Evolutionary conservation across 1,140 invertebrate species (phyloP).

Genomic region (Plectrocnemia conspersa): DNA sequence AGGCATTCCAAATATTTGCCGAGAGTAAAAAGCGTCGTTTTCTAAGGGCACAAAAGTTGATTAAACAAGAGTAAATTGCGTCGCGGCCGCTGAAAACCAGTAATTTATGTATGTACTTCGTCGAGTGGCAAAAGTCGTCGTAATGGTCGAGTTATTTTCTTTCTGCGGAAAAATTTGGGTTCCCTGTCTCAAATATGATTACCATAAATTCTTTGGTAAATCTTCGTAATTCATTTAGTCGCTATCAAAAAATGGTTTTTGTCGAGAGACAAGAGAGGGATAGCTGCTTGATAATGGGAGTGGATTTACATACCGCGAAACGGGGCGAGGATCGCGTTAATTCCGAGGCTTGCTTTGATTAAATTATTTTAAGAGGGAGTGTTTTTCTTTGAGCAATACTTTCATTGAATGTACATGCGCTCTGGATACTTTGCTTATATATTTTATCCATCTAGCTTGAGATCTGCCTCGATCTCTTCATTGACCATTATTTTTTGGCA

Average conservation of each 20-base stretch:
- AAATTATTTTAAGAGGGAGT: not conserved
- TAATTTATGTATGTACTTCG: too few relatives aligned
- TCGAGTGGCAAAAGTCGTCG: too few relatives aligned
- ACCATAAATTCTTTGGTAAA: constrained; percentile 24
- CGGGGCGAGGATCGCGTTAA: not conserved
- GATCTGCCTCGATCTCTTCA: too few relatives aligned
- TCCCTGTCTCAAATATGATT: constrained; percentile 16
- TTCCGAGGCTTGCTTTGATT: not conserved
- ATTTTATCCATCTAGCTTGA: too few relatives aligned
- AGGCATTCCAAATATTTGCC: too few relatives aligned
- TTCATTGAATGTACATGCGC: not conserved
- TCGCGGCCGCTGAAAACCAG: too few relatives aligned
- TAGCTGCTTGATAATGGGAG: not conserved
- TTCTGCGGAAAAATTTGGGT: not conserved
- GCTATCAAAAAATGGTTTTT: constrained; percentile 22
- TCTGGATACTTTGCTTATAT: too few relatives aligned
- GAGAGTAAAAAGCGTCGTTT: too few relatives aligned
- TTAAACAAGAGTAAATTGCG: too few relatives aligned
- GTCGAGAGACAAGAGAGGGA: not conserved
- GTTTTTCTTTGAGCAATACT: not conserved
- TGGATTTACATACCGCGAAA: constrained; percentile 13
- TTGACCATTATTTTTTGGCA: too few relatives aligned
- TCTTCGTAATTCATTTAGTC: constrained; percentile 27
- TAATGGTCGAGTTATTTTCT: too few relatives aligned
- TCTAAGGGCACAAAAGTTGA: too few relatives aligned